Percentiles rank a stretch among this genome's conserved stretches.
phyloP scores from a whole-genome alignment of 2,113 vertebrate genomes.

The Oryzias melastigma region DNA sequence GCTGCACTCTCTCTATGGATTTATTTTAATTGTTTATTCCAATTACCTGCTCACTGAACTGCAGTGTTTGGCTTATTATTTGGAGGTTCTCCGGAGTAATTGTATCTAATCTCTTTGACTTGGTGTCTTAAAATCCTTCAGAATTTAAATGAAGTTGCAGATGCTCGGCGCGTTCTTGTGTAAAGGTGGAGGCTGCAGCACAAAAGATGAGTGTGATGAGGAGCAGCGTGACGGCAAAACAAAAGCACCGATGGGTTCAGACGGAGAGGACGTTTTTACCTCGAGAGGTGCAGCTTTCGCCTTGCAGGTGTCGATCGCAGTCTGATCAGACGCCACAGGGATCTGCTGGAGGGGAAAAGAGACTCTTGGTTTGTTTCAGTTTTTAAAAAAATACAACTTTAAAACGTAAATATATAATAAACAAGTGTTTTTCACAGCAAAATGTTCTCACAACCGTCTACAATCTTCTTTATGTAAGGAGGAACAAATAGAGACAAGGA shows the following conservation, averaged over 20 bases:
- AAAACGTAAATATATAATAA: background rate
- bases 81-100: constrained; percentile 17
- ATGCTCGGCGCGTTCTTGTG: background rate
- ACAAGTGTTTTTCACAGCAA: background rate
- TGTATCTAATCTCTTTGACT: constrained; percentile 1
- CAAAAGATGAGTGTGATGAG: constrained; percentile 1
- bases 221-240: constrained; percentile 4
- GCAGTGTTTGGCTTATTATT: constrained; percentile 1
- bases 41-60: constrained; percentile 22
- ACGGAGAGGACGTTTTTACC: constrained; percentile 59
- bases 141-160: background rate
- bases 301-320: constrained; percentile 71
- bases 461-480: no score
- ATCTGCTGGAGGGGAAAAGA: constrained; percentile 68
- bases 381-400: no score
- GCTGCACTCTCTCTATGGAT: background rate
- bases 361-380: constrained; percentile 5
- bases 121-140: background rate
- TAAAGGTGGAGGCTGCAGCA: background rate
- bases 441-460: no score
- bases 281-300: constrained; percentile 55
- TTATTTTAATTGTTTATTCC: background rate
- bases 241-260: constrained; percentile 6
- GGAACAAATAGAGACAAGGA: no score
- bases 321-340: constrained; percentile 70